Evolutionary conservation across 2,888 invertebrate genomes (phyloP), one percentile per base, ranked within the genome.

Genomic region (Ophraella communa): DNA sequence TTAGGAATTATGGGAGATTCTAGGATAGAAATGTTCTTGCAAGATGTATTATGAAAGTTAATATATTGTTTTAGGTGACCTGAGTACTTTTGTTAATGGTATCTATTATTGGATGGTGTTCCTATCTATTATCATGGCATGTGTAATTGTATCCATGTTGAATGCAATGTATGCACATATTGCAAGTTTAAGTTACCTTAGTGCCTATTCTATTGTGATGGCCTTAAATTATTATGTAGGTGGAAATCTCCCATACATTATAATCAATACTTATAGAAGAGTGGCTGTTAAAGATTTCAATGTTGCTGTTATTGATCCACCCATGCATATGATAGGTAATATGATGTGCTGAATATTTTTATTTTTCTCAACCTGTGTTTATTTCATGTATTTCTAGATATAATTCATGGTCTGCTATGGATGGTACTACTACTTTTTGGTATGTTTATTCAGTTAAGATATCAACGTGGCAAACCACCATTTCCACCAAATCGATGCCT

Each of bases 101-200:
- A 71, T 85, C 3, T 87, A 87, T 72, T 93, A 88, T 79, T 91
- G 91, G 89, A 73, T 84, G 1, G 74, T 87, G 8, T 90, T 90
- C 76, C 64, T 83, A 0, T 77, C 84, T n/a, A 65, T 75, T 23
- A 65, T 71, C 17, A 20, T 74, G 7, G 20, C 57, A 1, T 65
- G 64, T 59, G 21, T 66, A 10, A 62, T 74, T 10, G 44, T 75
- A 52, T 17, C 88, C 1, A 79, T 86, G 0, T 80, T 84, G 0
- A 81, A 85, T 54, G 84, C 86, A 0, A 83, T 84, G 69, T 74
- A 83, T 67, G 85, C 87, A 0, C 88, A 88, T 75, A 86, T 90
- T n/a, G 69, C 91, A 2, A 86, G 87, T 58, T 88, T 88, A 71
- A 84, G 87, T 2, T 76, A 91, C 11, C 79, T 92, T 27, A 91